These are phyloP conservation scores for Phalloptychus januarius DNA, from an alignment of 2,797 vertebrate species.

Conservation along the genomic window DNA sequence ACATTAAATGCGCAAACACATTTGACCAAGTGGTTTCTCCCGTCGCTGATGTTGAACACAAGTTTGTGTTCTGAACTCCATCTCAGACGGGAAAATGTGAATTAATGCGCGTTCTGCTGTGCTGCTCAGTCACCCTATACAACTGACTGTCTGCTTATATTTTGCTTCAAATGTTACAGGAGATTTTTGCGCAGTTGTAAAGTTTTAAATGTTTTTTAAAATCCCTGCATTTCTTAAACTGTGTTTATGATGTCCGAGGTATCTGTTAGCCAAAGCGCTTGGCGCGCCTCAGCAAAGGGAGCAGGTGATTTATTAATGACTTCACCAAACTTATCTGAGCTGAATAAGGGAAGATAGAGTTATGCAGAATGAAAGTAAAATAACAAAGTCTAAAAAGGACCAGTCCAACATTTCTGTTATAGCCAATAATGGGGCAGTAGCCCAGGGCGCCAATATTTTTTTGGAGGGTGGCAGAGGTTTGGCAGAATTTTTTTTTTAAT, in stretches of 20 bases:
- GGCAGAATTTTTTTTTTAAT: too few relatives aligned
- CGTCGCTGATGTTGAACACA: constrained; percentile 25
- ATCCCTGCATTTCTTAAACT: background rate
- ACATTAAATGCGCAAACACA: constrained; percentile 52
- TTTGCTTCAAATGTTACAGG: background rate
- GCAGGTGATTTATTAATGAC: background rate
- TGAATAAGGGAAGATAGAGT: background rate
- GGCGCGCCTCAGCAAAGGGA: background rate
- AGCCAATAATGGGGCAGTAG: too few relatives aligned
- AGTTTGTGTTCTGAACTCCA: constrained; percentile 21
- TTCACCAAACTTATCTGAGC: background rate
- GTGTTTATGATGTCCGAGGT: background rate
- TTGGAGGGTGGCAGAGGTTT: too few relatives aligned
- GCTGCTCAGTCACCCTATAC: background rate
- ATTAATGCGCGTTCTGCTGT: background rate
- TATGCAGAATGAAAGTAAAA: background rate
- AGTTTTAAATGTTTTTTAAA: background rate
- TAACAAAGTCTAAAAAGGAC: background rate
- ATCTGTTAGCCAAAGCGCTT: background rate
- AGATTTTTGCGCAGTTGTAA: background rate
- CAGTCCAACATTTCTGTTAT: background rate
- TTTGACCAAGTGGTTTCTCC: constrained; percentile 36
- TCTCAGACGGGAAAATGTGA: constrained; percentile 17
- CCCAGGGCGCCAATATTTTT: too few relatives aligned
- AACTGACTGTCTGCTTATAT: too few relatives aligned